These are phyloP conservation scores for Drosophila prostipennis DNA, from an alignment of 2,888 invertebrate species.

Conservation along the genomic window DNA sequence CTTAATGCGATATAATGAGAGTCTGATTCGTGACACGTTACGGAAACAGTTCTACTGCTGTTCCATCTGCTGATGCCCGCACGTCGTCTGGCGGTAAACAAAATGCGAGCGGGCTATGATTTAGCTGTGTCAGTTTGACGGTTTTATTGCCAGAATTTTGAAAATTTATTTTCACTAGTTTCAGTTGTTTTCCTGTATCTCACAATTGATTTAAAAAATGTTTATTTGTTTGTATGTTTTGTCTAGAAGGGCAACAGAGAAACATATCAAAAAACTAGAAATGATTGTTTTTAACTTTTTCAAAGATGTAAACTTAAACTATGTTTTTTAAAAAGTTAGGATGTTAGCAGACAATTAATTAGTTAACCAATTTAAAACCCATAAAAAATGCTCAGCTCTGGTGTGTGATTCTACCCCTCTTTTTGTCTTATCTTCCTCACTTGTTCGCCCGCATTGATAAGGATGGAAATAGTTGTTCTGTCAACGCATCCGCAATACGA, in stretches of 20 bases:
- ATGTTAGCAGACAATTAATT: no score
- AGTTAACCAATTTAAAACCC: no score
- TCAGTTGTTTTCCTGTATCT: neutral
- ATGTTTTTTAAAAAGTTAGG: no score
- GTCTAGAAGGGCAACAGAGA: neutral
- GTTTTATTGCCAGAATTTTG: neutral
- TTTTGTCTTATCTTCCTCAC: constrained; percentile 8
- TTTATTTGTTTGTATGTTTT: neutral
- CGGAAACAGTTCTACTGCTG: constrained; percentile 42
- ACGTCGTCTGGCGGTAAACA: constrained; percentile 63
- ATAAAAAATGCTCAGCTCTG: neutral
- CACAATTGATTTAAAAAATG: neutral
- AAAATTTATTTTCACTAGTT: neutral
- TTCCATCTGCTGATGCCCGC: constrained; percentile 33
- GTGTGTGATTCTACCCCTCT: no score
- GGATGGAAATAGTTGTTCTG: constrained; percentile 16
- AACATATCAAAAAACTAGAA: no score
- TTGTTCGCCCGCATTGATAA: constrained; percentile 31
- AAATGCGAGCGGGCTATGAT: constrained; percentile 26
- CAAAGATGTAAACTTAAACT: no score
- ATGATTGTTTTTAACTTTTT: no score
- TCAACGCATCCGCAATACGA: constrained; percentile 35
- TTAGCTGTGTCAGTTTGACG: constrained; percentile 6
- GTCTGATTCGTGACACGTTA: constrained; percentile 45
- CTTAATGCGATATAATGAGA: constrained; percentile 47